Base-by-base conservation (phyloP, 1,140 invertebrate species). In the Daktulosphaira vitifoliae region DNA sequence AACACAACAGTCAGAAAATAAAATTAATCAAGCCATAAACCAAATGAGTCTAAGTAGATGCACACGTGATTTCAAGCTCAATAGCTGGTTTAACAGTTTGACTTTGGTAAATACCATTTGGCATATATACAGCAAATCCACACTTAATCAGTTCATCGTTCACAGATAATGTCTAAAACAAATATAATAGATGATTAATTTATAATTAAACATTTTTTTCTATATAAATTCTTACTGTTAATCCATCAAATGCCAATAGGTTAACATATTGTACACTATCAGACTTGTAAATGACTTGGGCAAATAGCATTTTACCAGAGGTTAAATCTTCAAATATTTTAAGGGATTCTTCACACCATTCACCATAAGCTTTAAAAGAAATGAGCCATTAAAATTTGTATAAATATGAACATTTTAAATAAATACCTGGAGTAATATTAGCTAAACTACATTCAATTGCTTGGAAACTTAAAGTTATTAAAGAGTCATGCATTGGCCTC, bases 381-480 rank as follows among this genome's bases (percentile, higher is more conserved):
- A 44, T 20, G 11, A 16, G 18, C 15, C 0, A 6, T 26, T 44
- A 56, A 18, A 39, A 26, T 25, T 33, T 5, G 29, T 11, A 33
- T n/a, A 33, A 33, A 6, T 5, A 11, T 33, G 29, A 33, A 5
- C 29, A 33, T 33, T 33, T 33, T 5, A 11, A 33, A 33, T 6
- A 33, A 33, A 16, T 25, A 54, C 52, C 37, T 25, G 93, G 90
- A 75, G 83, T 82, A 65, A 98, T 81, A 77, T 94, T 88, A 9
- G 91, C 90, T 71, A 98, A 78, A 73, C 86, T 85, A 72, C 93
- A 92, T 80, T 98, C 95, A 38, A 89, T 87, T 48, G 94, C 91
- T 83, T 98, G 95, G 79, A 98, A 97, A 18, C 95, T 95, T 71
- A 98, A 77, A 25, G 83, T 80, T 79, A 96, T 86, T 73, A 94